Evolutionary conservation across 2,113 vertebrate genomes (phyloP).

Genomic region (Rhadina sibilatrix): DNA sequence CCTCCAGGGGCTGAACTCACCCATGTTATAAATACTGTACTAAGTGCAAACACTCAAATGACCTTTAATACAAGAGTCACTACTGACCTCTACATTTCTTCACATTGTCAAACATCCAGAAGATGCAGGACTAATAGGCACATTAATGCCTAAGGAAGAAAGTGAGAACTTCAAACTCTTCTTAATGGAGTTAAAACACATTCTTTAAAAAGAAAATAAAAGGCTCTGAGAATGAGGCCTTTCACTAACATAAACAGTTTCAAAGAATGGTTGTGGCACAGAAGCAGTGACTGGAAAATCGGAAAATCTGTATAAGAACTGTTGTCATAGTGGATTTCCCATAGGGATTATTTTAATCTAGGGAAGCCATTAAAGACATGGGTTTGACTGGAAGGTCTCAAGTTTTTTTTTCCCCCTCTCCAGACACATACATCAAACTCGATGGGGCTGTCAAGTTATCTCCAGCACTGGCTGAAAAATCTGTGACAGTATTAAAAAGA

Average conservation of each 20-base stretch:
- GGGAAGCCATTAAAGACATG: slow-evolving; percentile 68
- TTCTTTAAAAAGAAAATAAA: neutral
- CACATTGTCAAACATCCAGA: neutral
- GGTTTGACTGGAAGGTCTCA: slow-evolving; percentile 45
- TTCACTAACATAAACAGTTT: slow-evolving; percentile 61
- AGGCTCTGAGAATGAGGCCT: slow-evolving; percentile 25
- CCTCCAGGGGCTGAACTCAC: neutral
- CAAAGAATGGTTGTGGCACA: slow-evolving; percentile 51
- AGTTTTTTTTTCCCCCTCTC: neutral
- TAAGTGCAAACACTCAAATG: neutral
- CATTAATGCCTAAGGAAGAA: slow-evolving; percentile 15
- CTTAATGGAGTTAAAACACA: slow-evolving; percentile 47
- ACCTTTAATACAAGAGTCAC: neutral
- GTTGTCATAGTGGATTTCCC: slow-evolving; percentile 73
- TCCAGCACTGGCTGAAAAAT: slow-evolving; percentile 42
- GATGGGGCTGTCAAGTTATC: slow-evolving; percentile 61
- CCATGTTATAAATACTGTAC: neutral
- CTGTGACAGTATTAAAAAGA: slow-evolving; percentile 23
- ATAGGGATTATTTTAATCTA: slow-evolving; percentile 75
- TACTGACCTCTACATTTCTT: slow-evolving; percentile 31
- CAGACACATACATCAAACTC: slow-evolving; percentile 70
- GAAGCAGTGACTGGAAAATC: slow-evolving; percentile 70
- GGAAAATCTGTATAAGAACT: slow-evolving; percentile 67
- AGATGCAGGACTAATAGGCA: slow-evolving; percentile 13
- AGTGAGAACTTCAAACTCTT: slow-evolving; percentile 41